These are phyloP conservation scores for Lethocerus indicus DNA, from an alignment of 1,140 invertebrate species.

Conservation along the genomic window DNA sequence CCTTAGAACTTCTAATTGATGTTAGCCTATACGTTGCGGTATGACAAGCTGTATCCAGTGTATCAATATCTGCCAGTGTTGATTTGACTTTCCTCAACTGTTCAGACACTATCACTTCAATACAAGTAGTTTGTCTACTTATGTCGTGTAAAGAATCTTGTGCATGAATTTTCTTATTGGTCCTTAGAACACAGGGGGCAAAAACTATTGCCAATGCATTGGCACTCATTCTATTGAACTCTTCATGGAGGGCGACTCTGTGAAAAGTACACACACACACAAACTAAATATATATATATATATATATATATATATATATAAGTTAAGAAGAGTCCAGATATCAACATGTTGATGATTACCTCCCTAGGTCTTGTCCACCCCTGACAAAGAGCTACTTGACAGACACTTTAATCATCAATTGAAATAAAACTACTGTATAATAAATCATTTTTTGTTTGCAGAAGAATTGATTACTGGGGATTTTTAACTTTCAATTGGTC, in stretches of 20 bases:
- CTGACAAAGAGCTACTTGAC: too few relatives aligned
- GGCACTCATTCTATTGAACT: constrained; percentile 81
- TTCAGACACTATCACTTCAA: constrained; percentile 75
- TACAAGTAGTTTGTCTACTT: constrained; percentile 59
- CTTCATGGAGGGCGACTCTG: constrained; percentile 67
- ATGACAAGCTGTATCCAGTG: constrained; percentile 63
- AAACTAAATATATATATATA: too few relatives aligned
- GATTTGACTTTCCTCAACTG: constrained; percentile 53
- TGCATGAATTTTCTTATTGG: constrained; percentile 67
- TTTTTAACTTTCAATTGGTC: too few relatives aligned
- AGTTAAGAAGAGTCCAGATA: too few relatives aligned
- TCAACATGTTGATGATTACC: too few relatives aligned
- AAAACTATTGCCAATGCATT: constrained; percentile 87
- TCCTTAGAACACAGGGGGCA: constrained; percentile 81
- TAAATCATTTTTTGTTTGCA: too few relatives aligned
- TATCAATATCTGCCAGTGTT: constrained; percentile 76
- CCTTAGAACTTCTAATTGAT: constrained; percentile 53
- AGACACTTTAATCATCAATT: too few relatives aligned
- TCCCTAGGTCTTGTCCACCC: too few relatives aligned
- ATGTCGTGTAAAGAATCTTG: constrained; percentile 78
- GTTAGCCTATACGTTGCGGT: constrained; percentile 56
- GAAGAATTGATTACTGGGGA: too few relatives aligned
- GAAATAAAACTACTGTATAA: too few relatives aligned
- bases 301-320: too few relatives aligned
- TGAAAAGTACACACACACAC: too few relatives aligned